Conservation (phyloP, 2,113 vertebrate genomes). For the Stercorarius parasiticus region DNA sequence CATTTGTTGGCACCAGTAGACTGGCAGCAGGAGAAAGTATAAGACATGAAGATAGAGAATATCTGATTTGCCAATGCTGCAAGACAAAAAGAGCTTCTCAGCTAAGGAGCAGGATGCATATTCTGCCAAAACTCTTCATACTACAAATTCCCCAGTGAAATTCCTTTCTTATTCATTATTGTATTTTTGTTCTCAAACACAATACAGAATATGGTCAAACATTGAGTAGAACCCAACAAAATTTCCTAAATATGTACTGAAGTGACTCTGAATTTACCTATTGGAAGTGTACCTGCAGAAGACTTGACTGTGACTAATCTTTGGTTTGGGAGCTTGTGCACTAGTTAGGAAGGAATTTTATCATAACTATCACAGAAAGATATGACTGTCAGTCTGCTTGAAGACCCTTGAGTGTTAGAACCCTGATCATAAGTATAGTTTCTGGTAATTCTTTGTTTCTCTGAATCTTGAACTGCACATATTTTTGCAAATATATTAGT, state of each 20-base stretch:
- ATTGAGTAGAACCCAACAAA: background rate
- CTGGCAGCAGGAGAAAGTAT: background rate
- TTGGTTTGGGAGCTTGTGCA: background rate
- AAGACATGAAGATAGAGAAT: background rate
- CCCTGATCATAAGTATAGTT: background rate
- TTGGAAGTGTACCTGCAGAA: background rate
- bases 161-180: background rate
- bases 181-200: background rate
- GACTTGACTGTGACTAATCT: background rate
- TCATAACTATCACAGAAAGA: background rate
- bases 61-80: background rate
- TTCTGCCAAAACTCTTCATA: background rate
- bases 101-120: background rate
- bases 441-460: background rate
- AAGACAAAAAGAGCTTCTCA: background rate
- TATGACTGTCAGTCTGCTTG: background rate
- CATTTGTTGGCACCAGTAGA: background rate
- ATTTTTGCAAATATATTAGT: background rate
- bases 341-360: background rate
- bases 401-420: background rate
- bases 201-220: background rate
- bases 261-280: background rate
- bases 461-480: background rate
- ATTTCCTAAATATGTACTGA: background rate
- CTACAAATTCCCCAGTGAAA: background rate